Percentiles rank a stretch among this genome's conserved stretches.
phyloP scores from a whole-genome alignment of 2,888 invertebrate species.

The Phaonia tiefii region DNA sequence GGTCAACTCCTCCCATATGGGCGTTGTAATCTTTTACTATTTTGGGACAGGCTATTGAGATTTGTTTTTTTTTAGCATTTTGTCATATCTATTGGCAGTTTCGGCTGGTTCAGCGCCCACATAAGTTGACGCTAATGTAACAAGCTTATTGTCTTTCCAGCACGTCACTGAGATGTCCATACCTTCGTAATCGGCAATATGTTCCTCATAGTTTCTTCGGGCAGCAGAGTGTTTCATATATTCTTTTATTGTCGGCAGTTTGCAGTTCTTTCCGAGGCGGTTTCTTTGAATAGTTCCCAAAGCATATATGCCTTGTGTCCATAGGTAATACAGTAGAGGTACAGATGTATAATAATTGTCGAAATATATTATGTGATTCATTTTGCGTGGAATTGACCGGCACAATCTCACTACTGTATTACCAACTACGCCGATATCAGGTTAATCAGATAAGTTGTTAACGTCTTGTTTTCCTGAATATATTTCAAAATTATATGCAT shows the following conservation, averaged over 20 bases:
- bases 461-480: neutral
- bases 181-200: constrained; percentile 7
- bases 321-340: no score
- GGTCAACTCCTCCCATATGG: no score
- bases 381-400: no score
- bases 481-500: no score
- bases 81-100: constrained; percentile 7
- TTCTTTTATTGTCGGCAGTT: neutral
- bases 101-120: constrained; percentile 16
- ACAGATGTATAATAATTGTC: no score
- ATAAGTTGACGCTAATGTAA: constrained; percentile 11
- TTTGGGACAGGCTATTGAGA: neutral
- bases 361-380: no score
- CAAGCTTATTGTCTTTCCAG: constrained; percentile 21
- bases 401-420: no score
- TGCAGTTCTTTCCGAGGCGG: no score
- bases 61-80: neutral
- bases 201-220: neutral
- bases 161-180: neutral
- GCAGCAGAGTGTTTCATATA: neutral
- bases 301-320: no score
- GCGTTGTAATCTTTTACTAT: neutral
- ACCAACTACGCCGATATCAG: neutral
- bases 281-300: no score
- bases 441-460: constrained; percentile 6